Conservation (phyloP, 2,113 vertebrate species). For the Martes martes region DNA sequence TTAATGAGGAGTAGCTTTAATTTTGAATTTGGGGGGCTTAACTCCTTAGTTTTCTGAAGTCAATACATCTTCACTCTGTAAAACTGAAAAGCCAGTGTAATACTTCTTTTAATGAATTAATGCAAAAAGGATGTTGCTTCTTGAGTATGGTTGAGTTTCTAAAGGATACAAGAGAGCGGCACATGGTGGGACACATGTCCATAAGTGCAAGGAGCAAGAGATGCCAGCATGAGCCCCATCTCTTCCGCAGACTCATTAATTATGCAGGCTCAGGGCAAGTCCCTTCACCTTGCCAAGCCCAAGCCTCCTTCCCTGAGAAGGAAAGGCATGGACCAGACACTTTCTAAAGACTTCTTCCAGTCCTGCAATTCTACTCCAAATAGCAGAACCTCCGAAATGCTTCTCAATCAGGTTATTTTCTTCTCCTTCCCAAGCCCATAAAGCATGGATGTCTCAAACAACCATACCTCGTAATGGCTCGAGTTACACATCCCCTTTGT, state of each 20-base stretch:
- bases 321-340: not conserved
- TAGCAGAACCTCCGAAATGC: not conserved
- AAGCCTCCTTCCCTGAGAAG: not conserved
- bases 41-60: not conserved
- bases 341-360: not conserved
- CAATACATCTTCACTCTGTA: not conserved
- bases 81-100: not conserved
- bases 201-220: not conserved
- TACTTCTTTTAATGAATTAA: not conserved
- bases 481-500: not conserved
- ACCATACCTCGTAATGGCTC: not conserved
- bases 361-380: not conserved
- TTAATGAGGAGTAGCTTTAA: not conserved
- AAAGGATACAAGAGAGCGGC: not conserved
- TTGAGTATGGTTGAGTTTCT: not conserved
- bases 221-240: fast-evolving
- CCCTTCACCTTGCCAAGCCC: not conserved
- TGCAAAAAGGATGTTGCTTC: not conserved
- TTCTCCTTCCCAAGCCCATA: not conserved
- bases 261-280: not conserved
- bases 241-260: not conserved
- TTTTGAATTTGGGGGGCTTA: not conserved
- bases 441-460: not conserved
- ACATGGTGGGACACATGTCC: not conserved
- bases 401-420: not conserved